Evolutionary conservation across 2,113 vertebrate genomes (phyloP).

Genomic region (Elephas maximus): DNA sequence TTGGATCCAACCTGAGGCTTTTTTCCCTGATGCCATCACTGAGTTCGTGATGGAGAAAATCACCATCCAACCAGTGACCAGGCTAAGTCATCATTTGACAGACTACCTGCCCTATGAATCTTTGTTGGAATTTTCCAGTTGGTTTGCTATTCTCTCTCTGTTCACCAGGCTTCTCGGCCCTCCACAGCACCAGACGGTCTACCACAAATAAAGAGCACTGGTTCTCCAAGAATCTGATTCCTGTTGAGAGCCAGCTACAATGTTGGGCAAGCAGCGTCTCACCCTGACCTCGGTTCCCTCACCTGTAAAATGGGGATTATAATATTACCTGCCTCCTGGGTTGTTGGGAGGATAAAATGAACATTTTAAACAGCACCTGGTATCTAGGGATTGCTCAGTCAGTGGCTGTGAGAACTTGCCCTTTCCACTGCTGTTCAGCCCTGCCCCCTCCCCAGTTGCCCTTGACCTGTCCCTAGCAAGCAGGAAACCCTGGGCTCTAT

Average conservation of each 20-base stretch:
- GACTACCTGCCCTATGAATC: too few species aligned
- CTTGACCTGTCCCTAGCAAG: neutral
- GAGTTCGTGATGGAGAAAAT: neutral
- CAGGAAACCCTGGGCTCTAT: rapidly evolving
- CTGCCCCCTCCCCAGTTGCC: neutral
- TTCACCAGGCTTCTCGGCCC: neutral
- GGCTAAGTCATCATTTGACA: neutral
- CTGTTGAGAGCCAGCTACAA: neutral
- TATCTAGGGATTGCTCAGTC: neutral
- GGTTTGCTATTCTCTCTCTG: neutral
- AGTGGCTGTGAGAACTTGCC: neutral
- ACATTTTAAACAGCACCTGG: too few species aligned
- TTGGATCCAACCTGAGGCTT: too few species aligned
- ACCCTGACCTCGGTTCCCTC: neutral
- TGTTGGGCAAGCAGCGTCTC: neutral
- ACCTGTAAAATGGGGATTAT: neutral
- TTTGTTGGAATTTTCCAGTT: neutral
- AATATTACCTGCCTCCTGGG: neutral
- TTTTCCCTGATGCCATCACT: neutral
- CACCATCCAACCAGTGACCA: neutral
- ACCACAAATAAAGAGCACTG: neutral
- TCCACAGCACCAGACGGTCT: neutral
- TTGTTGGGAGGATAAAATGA: neutral
- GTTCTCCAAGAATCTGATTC: rapidly evolving
- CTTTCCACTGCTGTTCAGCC: neutral